Evolutionary conservation across 2,888 invertebrate species (phyloP), one percentile per base, ranked within the genome.

Genomic region (Folsomia candida): DNA sequence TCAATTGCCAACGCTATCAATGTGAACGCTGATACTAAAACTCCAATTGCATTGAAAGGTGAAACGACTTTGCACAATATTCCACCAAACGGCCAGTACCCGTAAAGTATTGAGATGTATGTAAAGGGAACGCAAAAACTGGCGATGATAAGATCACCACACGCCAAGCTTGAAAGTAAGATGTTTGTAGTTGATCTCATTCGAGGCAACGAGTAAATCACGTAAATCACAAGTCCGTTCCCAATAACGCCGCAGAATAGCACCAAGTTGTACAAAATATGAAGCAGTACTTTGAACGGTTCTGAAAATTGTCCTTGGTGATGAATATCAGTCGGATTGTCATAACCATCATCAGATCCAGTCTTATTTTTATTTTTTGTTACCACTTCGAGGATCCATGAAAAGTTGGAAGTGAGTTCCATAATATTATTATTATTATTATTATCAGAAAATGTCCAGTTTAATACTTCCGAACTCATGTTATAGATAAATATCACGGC

Each of bases 1-100:
- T 96, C 95, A 68, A 93, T 88, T 78, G 94, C 93, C 82, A 96
- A 93, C 51, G 94, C 94, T 29, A 96, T 89, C 80, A 96, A 83
- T 0, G 95, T 95, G 82, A 57, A 57, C 6, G 64, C 64, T 2
- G 64, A 64, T 2, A 64, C 64, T 4, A 64, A 37, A 37, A 64
- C 64, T 6, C 81, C 79, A 14, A 82, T 77, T 1, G 79, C 77
- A 62, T 80, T 75, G 37, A 76, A 76, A 9, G 78, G 76, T 91
- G 86, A 74, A 91, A 92, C 14, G 51, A 91, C 84, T 74, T 91
- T 90, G 82, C 95, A 96, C 84, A 95, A 87, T 51, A 89, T 85
- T 22, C 86, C 85, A 1, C 94, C 94, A 81, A 95, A 96, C 0
- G 64, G 64, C 64, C 64, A 64, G 26, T 64, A 64, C 2, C 26